Evolutionary conservation across 2,888 invertebrate species (phyloP), one percentile per base, ranked within the genome.

Genomic region (Papilio demoleus): DNA sequence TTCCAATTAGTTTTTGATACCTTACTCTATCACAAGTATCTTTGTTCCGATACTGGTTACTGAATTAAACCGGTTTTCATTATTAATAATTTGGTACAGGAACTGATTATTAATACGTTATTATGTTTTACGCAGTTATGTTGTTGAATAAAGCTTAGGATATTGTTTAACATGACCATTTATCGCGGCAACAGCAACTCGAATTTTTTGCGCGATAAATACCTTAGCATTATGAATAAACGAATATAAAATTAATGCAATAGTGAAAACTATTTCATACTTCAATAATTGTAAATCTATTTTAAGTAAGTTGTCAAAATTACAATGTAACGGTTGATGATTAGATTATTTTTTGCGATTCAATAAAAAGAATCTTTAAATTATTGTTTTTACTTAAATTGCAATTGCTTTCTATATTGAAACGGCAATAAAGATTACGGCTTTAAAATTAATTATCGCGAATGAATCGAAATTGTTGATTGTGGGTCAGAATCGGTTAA

Each of bases 401-500:
- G 24, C n/a, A 27, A 14, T 50, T 50, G 50, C 50, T 50, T 50
- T 50, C 50, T 24, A 50, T 50, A 27, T 59, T 77, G 79, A 81
- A 81, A 75, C 77, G 77, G 75, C 75, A 76, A 81, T 78, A 81
- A 82, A 83, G 78, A 83, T 80, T 79, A 80, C 71, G 67, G 71
- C 68, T 84, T 83, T 78, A 77, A 83, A 83, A 88, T 85, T 88
- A 90, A 90, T 91, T 88, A 88, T 84, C 79, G 77, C 73, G 74
- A 80, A 76, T 79, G 75, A 79, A 78, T 85, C 82, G 79, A 75
- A 76, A 78, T 77, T 75, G 27, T 61, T 77, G 81, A 84, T 86
- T 85, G 88, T 91, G 80, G 91, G 91, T 90, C 91, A 79, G 79
- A 79, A 75, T 84, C 86, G 87, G 88, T 89, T 91, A 89, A 90